Percentiles rank a stretch among this genome's conserved stretches.
Conservation (phyloP, 2,797 vertebrate genomes). For the Siniperca obscura region DNA sequence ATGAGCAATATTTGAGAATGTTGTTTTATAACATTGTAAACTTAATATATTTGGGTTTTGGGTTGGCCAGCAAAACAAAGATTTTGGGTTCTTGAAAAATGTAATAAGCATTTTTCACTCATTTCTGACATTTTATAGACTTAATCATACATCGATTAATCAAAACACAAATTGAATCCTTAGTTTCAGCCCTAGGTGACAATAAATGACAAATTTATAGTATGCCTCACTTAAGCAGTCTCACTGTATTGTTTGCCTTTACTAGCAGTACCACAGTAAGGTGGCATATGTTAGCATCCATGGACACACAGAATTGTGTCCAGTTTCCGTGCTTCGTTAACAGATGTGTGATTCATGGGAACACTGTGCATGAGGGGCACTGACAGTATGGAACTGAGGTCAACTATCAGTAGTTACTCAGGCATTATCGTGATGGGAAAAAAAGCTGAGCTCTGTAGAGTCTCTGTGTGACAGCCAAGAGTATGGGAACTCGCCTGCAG, state of each 20-base stretch:
- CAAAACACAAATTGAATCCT: background rate
- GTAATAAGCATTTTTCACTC: background rate
- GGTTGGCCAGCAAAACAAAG: background rate
- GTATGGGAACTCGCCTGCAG: conserved; percentile 55
- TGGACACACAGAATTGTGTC: conserved; percentile 14
- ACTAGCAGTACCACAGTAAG: background rate
- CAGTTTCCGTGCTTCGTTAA: conserved; percentile 45
- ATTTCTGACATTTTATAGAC: background rate
- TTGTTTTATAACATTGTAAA: background rate
- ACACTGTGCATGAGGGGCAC: conserved; percentile 37
- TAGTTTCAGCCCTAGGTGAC: background rate
- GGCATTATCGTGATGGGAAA: conserved; percentile 49
- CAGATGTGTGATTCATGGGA: conserved; percentile 64
- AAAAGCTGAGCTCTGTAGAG: conserved; percentile 40
- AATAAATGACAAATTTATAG: background rate
- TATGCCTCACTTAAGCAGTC: background rate
- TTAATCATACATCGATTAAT: background rate
- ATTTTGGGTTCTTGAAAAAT: background rate
- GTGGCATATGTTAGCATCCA: background rate
- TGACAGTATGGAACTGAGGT: conserved; percentile 48
- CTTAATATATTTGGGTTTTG: background rate
- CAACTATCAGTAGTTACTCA: conserved; percentile 42
- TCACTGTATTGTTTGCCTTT: background rate
- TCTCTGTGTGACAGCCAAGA: conserved; percentile 43
- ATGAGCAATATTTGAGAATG: background rate